Evolutionary conservation across 2,113 vertebrate species (phyloP).

Genomic region (Anseranas semipalmata): DNA sequence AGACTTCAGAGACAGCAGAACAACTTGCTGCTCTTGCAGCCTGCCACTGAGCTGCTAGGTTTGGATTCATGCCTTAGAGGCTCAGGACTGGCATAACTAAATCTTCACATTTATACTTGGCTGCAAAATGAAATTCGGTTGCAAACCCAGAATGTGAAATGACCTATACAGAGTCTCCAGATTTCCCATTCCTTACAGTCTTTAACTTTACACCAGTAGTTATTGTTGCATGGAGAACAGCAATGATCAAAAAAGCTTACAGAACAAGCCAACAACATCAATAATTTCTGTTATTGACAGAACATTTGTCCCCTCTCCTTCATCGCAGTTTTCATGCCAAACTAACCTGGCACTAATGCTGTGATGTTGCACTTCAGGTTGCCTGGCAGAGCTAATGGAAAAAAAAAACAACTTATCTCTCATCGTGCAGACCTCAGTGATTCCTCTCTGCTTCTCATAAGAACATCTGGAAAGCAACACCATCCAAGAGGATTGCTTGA

Average conservation of each 20-base stretch:
- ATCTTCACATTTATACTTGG: background rate
- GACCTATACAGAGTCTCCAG: background rate
- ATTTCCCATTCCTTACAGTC: background rate
- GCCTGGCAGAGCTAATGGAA: background rate
- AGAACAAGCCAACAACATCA: background rate
- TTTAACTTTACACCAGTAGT: background rate
- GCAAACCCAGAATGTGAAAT: background rate
- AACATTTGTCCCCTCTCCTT: background rate
- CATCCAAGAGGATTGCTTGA: background rate
- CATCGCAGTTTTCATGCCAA: background rate
- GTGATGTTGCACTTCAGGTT: background rate
- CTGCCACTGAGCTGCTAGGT: background rate
- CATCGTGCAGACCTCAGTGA: background rate
- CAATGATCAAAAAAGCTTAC: background rate
- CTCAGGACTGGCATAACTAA: background rate
- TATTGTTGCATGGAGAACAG: background rate
- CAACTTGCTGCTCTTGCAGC: background rate
- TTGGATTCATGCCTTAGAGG: background rate
- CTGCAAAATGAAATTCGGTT: background rate
- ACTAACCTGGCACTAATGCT: background rate
- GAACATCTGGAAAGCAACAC: slow-evolving; percentile 56
- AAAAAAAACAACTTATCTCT: background rate
- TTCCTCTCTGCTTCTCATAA: background rate
- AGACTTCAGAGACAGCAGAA: background rate
- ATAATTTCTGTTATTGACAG: background rate